A percentile compares a stretch with the other conserved stretches of the same genome.
Evolutionary conservation across 2,888 invertebrate species (phyloP).

Genomic region (Notodonta dromedarius): DNA sequence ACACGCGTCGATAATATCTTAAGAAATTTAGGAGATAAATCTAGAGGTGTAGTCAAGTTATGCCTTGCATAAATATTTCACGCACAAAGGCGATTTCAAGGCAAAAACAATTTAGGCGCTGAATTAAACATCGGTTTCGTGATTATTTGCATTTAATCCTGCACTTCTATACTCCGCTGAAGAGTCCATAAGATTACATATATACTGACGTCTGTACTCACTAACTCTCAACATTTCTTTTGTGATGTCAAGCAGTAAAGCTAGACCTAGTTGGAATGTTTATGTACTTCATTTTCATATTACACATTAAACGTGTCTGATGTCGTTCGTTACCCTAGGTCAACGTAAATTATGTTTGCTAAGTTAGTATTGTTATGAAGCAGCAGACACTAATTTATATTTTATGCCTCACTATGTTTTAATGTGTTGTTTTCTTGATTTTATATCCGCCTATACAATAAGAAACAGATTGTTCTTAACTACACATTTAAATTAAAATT

Average conservation of each 20-base stretch:
- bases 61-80: too few species aligned
- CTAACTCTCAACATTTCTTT: not conserved
- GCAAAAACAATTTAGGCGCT: too few species aligned
- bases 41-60: too few species aligned
- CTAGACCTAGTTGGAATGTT: not conserved
- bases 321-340: constrained; percentile 6
- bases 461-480: not conserved
- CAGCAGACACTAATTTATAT: constrained; percentile 1
- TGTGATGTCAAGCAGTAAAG: not conserved
- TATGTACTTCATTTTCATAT: not conserved
- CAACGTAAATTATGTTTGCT: not conserved
- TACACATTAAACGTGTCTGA: not conserved
- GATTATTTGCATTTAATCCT: too few species aligned
- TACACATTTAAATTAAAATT: too few species aligned
- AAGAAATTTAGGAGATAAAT: too few species aligned
- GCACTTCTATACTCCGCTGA: too few species aligned
- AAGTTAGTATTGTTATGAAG: not conserved
- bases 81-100: too few species aligned
- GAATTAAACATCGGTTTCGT: too few species aligned
- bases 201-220: not conserved
- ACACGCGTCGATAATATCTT: too few species aligned
- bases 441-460: constrained; percentile 6
- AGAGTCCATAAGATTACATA: too few species aligned
- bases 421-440: constrained; percentile 1
- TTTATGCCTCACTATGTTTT: constrained; percentile 13